A percentile compares a stretch with the other conserved stretches of the same genome.
Evolutionary conservation across 2,888 invertebrate species (phyloP).

Genomic region (Synergus itoensis): DNA sequence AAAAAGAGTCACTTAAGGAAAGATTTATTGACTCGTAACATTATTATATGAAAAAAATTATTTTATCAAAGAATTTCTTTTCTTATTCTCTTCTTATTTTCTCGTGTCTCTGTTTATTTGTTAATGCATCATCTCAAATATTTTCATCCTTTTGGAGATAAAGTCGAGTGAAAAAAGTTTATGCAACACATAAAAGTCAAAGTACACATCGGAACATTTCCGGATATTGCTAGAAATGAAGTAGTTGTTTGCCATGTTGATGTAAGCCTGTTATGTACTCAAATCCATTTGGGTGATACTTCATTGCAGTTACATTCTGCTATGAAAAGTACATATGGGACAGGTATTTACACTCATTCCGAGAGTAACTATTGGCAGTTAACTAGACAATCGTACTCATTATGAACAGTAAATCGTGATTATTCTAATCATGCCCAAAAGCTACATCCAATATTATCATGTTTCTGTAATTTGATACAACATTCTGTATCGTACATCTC

Average conservation of each 20-base stretch:
- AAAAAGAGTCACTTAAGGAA: background rate
- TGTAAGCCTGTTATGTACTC: background rate
- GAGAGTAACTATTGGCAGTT: background rate
- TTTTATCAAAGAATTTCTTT: background rate
- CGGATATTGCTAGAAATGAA: background rate
- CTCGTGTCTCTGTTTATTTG: background rate
- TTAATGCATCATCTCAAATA: background rate
- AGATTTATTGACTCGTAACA: background rate
- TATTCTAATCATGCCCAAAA: background rate
- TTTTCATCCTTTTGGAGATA: background rate
- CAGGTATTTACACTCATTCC: background rate
- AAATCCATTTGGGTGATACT: background rate
- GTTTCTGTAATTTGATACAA: background rate
- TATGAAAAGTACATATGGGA: background rate
- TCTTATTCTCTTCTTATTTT: background rate
- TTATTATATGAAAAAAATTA: background rate
- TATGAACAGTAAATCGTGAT: background rate
- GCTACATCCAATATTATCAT: background rate
- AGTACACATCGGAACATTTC: background rate
- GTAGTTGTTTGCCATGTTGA: background rate
- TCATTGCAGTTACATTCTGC: background rate
- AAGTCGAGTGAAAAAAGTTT: background rate
- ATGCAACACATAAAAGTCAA: background rate
- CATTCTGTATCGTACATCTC: background rate
- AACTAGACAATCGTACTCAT: background rate